Base-by-base conservation (phyloP, 2,888 invertebrate genomes). In the Aricia artaxerxes region DNA sequence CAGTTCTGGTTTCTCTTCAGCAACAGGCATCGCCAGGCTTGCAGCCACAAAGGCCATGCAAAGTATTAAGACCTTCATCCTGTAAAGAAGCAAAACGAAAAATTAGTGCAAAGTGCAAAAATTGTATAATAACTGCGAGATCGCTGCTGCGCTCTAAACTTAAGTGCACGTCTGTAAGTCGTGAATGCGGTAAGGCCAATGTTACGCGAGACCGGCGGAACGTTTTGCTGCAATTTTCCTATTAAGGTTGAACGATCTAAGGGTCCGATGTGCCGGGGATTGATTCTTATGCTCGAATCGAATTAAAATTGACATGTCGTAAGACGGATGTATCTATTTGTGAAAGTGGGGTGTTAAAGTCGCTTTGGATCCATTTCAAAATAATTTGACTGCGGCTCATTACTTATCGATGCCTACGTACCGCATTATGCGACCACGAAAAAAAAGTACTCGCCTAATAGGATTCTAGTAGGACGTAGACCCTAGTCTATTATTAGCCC, bases 61-160 rank as follows among this genome's bases (percentile, higher is more conserved):
- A 88, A 96, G 87, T 86, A 96, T 85, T 88, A 96, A 92, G 87
- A 96, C 91, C 95, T 96, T 96, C 96, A 96, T 96, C 92, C 96
- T 96, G 95, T 82, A 94, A 94, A 89, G 85, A 87, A 80, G 84
- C 35, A 85, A 87, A 69, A 89, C 88, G 87, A 80, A 79, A 82
- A 81, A 88, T 92, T 90, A 92, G 90, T 87, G 88, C n/a, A n/a
- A n/a, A n/a, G n/a, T 86, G 83, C 35, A 82, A 78, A 82, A 35
- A 69, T 69, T 69, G 49, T 64, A 86, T 87, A 88, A 89, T 88
- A 82, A 81, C 82, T 82, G 80, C 82, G 81, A 82, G 82, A 86
- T 86, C 85, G 85, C 40, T 6, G 0, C 40, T 40, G 40, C 40
- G 40, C 84, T 84, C 84, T 85, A 82, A 85, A 87, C 86, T 86